These are phyloP conservation scores for Paratrypauchen microcephalus DNA, from an alignment of 2,797 vertebrate genomes.

Conservation along the genomic window DNA sequence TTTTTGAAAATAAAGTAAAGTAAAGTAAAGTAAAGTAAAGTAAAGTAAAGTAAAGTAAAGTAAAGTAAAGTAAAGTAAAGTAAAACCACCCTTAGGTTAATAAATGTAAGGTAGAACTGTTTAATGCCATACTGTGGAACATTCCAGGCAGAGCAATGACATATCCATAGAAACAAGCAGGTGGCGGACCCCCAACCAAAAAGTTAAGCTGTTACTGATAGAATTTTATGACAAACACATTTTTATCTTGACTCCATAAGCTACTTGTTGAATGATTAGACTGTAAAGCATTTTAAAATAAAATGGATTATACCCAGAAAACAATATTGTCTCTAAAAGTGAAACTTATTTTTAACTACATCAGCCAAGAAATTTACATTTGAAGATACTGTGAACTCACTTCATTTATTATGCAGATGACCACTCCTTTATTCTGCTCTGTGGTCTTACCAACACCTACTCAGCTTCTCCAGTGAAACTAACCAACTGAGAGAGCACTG, in stretches of 20 bases:
- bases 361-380: not conserved
- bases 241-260: not conserved
- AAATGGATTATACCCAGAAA: not conserved
- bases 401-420: slow-evolving; percentile 3
- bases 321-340: not conserved
- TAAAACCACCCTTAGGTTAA: no score
- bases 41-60: no score
- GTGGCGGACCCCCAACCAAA: no score
- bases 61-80: no score
- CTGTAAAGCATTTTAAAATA: not conserved
- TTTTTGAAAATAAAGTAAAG: no score
- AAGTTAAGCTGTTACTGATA: not conserved
- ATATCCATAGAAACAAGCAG: no score
- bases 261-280: not conserved
- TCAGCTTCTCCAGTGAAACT: not conserved
- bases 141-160: no score
- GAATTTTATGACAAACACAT: not conserved
- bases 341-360: not conserved
- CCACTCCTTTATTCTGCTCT: not conserved
- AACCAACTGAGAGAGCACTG: not conserved
- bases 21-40: no score
- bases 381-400: not conserved
- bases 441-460: not conserved
- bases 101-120: no score
- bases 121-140: no score